Evolutionary conservation across 53 echinoderm and acorn worm species (phyloP).

Genomic region (Holothuria scabra): DNA sequence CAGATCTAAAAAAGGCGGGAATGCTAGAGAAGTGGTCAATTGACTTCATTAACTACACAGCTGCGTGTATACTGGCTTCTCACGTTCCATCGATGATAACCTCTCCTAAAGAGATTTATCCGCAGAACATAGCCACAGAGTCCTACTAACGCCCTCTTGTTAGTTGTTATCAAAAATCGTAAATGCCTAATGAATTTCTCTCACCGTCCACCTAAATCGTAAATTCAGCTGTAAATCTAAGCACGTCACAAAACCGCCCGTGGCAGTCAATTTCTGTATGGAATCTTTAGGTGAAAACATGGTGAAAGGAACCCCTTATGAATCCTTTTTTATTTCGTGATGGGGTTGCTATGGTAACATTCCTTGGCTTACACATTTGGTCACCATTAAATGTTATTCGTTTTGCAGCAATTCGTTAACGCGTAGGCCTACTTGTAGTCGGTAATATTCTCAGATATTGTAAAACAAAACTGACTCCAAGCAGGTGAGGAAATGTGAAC

Average conservation of each 20-base stretch:
- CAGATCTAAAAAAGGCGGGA: too few species aligned
- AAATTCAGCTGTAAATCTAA: conserved; percentile 21
- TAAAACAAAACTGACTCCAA: too few species aligned
- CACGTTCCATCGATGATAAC: too few species aligned
- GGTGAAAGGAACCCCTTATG: neutral
- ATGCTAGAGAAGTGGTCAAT: too few species aligned
- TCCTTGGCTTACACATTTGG: conserved; percentile 7
- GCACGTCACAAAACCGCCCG: neutral
- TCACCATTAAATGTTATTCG: conserved; percentile 23
- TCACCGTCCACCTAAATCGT: conserved; percentile 6
- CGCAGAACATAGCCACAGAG: too few species aligned
- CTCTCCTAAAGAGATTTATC: neutral
- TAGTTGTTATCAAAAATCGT: conserved; percentile 29
- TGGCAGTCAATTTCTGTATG: neutral
- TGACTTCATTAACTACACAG: too few species aligned
- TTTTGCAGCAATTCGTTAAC: neutral
- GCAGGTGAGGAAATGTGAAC: too few species aligned
- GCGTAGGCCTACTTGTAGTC: too few species aligned
- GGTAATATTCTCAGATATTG: too few species aligned
- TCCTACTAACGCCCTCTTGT: neutral
- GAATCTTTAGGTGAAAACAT: conserved; percentile 14
- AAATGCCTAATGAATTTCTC: conserved; percentile 33
- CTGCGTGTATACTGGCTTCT: too few species aligned
- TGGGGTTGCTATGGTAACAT: conserved; percentile 2
- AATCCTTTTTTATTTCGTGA: conserved; percentile 13